Percentiles rank a stretch among this genome's conserved stretches.
These are phyloP conservation scores for Matsumurasca onukii DNA, from an alignment of 1,140 invertebrate species.

Conservation along the genomic window DNA sequence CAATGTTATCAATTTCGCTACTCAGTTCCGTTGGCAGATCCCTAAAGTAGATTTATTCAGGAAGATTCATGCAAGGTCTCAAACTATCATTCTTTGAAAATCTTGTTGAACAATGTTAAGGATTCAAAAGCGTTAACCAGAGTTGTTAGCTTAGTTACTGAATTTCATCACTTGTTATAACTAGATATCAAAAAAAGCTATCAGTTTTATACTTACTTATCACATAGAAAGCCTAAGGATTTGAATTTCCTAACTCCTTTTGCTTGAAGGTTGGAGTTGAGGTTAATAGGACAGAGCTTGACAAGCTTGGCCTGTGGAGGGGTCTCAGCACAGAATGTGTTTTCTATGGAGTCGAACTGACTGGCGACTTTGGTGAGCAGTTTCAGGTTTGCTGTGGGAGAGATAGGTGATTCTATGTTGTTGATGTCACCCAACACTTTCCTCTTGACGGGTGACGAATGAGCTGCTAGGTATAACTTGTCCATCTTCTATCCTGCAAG, in stretches of 20 bases:
- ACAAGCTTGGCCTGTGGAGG: not conserved
- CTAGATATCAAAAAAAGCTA: too few species aligned
- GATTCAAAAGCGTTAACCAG: too few species aligned
- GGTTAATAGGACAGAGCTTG: not conserved
- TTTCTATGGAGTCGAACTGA: slow-evolving; percentile 47
- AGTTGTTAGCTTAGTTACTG: too few species aligned
- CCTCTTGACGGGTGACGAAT: slow-evolving; percentile 50
- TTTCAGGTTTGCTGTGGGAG: slow-evolving; percentile 59
- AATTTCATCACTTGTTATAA: too few species aligned
- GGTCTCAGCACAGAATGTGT: slow-evolving; percentile 31
- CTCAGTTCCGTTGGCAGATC: too few species aligned
- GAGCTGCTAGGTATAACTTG: not conserved
- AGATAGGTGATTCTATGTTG: slow-evolving; percentile 52
- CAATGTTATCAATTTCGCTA: too few species aligned
- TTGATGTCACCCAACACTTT: slow-evolving; percentile 54
- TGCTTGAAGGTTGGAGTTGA: not conserved
- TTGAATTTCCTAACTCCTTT: slow-evolving; percentile 52
- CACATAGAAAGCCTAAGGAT: slow-evolving; percentile 58
- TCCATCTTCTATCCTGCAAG: not conserved
- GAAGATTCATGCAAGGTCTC: too few species aligned
- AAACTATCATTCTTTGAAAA: too few species aligned
- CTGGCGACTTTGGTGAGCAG: slow-evolving; percentile 57
- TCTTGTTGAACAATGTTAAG: too few species aligned
- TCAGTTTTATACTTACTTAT: slow-evolving; percentile 58
- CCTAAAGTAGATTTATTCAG: too few species aligned